Base-by-base conservation (phyloP, 2,113 vertebrate species). In the Arenaria interpres region DNA sequence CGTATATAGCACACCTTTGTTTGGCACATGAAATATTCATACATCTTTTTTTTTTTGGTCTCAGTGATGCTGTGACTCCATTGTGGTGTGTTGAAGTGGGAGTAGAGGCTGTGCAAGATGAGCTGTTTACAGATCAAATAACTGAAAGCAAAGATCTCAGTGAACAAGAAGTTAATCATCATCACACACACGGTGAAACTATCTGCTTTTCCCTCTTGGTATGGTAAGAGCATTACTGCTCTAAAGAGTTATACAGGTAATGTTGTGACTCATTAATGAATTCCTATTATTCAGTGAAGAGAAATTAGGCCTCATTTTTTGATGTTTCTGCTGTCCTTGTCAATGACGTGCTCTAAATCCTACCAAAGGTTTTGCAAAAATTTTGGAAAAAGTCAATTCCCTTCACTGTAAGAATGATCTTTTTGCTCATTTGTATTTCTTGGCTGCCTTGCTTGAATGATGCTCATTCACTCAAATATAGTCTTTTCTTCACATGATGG, bases 1-100 rank as follows among this genome's bases (percentile, higher is more conserved):
- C 37, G 8, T 54, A 90, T 76, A 50, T 21, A 85, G 10, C 21
- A 35, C 74, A 77, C 51, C n/a, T 81, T 94, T 89, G 59, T 79
- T 80, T 88, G 71, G 89, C 79, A 87, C 41, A 56, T 79, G 51
- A 96, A 96, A 92, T 92, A 89, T 75, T 93, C 88, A 81, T 51
- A 81, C 23, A 60, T 50, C 56, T 56, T 43, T 35, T 78, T 59
- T 59, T 53, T 35, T 75, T 51, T 62, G 45, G n/a, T 46, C 60
- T 86, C 39, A 2, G 10, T 54, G 59, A 28, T 81, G 19, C 33
- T 85, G 48, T 64, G 35, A 32, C 39, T 78, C 41, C 11, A 39
- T 18, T 64, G 21, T 77, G 41, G 62, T 84, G 32, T 59, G 46
- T 23, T 67, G 63, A 90, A 78, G 28, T 82, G 23, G 17, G 57